Conservation (phyloP, 2,888 invertebrate species). For the Trichacis sp. region DNA sequence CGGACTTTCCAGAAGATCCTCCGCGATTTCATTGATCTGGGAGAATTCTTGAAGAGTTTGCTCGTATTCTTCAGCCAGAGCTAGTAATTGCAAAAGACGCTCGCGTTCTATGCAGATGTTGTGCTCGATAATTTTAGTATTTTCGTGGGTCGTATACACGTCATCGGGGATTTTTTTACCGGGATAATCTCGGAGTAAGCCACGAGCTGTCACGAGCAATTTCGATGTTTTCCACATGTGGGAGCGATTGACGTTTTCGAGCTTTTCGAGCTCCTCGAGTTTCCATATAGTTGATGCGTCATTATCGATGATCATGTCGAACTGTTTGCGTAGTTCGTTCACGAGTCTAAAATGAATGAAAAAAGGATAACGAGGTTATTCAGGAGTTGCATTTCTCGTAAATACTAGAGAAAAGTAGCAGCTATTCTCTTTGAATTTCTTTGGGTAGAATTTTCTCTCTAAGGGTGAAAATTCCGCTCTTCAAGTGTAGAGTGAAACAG, state of each 20-base stretch:
- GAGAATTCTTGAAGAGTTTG: constrained; percentile 88
- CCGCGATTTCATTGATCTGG: constrained; percentile 87
- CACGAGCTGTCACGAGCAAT: constrained; percentile 75
- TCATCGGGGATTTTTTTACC: constrained; percentile 78
- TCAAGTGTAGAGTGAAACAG: too few species aligned
- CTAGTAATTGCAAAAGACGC: constrained; percentile 79
- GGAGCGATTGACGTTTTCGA: constrained; percentile 77
- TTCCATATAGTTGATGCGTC: constrained; percentile 78
- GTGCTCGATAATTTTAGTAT: constrained; percentile 78
- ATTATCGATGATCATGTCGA: constrained; percentile 73
- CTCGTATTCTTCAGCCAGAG: constrained; percentile 87
- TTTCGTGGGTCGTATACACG: constrained; percentile 77
- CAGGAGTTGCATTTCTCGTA: too few species aligned
- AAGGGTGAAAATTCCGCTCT: too few species aligned
- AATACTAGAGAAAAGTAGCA: too few species aligned
- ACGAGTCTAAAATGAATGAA: constrained; percentile 61
- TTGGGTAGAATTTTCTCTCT: too few species aligned
- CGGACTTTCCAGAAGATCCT: constrained; percentile 82
- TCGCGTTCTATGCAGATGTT: constrained; percentile 80
- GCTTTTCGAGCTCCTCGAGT: constrained; percentile 77
- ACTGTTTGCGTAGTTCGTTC: constrained; percentile 63
- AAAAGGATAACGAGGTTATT: too few species aligned
- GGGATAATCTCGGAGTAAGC: constrained; percentile 78
- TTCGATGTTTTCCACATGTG: constrained; percentile 74
- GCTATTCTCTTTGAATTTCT: too few species aligned